These are phyloP conservation scores for Enteromius viviparus DNA, from an alignment of 2,797 vertebrate genomes.

Conservation along the genomic window DNA sequence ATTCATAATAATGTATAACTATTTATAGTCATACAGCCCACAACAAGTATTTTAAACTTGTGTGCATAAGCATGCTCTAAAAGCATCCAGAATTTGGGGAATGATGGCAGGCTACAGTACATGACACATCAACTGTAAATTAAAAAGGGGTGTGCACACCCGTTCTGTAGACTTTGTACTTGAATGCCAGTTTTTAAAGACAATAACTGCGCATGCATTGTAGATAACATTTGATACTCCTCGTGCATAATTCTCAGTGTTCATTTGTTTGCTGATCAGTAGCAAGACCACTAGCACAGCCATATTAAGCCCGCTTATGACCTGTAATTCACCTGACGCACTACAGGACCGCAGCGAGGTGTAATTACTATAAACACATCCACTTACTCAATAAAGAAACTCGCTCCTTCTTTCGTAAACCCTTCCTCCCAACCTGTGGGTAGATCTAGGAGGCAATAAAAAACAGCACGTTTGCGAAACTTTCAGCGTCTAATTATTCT, in stretches of 20 bases:
- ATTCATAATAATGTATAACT: neutral
- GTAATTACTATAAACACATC: neutral
- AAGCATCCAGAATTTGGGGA: neutral
- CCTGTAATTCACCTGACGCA: constrained; percentile 16
- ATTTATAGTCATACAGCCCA: neutral
- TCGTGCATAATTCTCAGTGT: neutral
- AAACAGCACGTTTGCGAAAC: constrained; percentile 21
- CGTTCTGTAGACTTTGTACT: constrained; percentile 24
- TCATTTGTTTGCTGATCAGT: neutral
- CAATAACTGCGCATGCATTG: neutral
- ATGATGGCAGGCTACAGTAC: neutral
- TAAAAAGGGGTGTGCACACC: neutral
- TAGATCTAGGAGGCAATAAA: constrained; percentile 76
- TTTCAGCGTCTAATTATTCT: constrained; percentile 1
- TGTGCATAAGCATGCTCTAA: neutral
- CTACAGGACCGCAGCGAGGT: neutral
- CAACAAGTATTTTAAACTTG: neutral
- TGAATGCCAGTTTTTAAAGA: neutral
- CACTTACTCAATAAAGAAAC: constrained; percentile 95
- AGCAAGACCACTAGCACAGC: neutral
- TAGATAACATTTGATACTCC: neutral
- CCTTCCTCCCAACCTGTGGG: constrained; percentile 94
- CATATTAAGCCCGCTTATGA: neutral
- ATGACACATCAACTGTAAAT: neutral
- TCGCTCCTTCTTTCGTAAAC: constrained; percentile 88